Evolutionary conservation across 2,888 invertebrate genomes (phyloP).

Genomic region (Cataglyphis rosenhaueri): DNA sequence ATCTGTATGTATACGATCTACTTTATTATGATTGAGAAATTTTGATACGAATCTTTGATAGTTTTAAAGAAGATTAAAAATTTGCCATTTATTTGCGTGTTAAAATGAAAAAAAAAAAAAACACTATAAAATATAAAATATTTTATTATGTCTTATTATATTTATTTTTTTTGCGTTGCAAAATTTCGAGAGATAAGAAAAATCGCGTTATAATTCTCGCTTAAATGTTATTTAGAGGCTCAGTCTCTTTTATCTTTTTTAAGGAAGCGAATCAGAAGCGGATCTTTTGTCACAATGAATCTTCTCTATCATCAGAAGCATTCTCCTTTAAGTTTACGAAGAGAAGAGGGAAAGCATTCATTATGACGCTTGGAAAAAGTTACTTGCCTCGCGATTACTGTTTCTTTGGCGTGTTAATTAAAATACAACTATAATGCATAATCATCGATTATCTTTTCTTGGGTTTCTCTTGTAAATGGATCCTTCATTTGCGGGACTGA

Average conservation of each 20-base stretch:
- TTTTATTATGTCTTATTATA: not conserved
- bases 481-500: slow-evolving; percentile 5
- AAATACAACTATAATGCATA: slow-evolving; percentile 32
- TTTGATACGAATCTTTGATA: too few relatives aligned
- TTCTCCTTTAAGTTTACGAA: not conserved
- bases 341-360: slow-evolving; percentile 5
- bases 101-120: not conserved
- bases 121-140: not conserved
- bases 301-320: not conserved
- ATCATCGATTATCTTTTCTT: slow-evolving; percentile 1
- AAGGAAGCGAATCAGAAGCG: not conserved
- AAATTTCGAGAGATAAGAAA: not conserved
- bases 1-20: not conserved
- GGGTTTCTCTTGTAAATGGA: not conserved
- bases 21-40: not conserved
- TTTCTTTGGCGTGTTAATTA: slow-evolving; percentile 17
- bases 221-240: slow-evolving; percentile 17
- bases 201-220: slow-evolving; percentile 1
- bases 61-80: not conserved
- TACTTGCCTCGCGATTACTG: not conserved
- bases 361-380: slow-evolving; percentile 30
- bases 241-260: not conserved
- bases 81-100: not conserved
- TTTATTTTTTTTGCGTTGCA: not conserved
- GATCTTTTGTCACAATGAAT: not conserved